A percentile compares a stretch with the other conserved stretches of the same genome.
phyloP scores from a whole-genome alignment of 2,888 invertebrate genomes.

The Eristalis intricaria region DNA sequence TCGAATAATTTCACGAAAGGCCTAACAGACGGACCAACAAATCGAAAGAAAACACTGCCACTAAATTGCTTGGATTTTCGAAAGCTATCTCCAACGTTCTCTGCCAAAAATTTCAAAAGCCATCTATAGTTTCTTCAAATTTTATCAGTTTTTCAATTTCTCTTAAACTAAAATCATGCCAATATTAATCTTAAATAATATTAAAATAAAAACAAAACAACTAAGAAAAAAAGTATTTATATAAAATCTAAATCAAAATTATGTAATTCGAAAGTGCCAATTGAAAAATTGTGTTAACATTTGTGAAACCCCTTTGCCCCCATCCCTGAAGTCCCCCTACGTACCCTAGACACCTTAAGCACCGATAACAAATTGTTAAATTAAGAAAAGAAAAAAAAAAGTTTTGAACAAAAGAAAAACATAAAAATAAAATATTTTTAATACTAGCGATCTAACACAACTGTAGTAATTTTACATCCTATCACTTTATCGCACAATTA shows the following conservation, averaged over 20 bases:
- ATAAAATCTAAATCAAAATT: constrained; percentile 53
- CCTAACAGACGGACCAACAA: constrained; percentile 45
- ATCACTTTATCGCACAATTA: constrained; percentile 73
- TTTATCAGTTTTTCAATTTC: neutral
- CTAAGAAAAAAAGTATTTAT: constrained; percentile 36
- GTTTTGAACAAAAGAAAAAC: constrained; percentile 9
- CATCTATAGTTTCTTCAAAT: neutral
- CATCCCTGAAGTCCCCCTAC: neutral
- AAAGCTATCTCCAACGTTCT: neutral
- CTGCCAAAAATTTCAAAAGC: neutral
- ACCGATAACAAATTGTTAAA: constrained; percentile 7
- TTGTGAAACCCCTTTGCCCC: constrained; percentile 33
- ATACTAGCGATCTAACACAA: constrained; percentile 60
- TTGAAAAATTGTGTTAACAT: constrained; percentile 72
- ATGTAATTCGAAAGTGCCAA: constrained; percentile 70
- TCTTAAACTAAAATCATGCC: constrained; percentile 65
- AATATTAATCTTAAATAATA: constrained; percentile 35
- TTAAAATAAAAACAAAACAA: constrained; percentile 5
- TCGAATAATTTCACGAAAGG: neutral
- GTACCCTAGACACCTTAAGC: constrained; percentile 12
- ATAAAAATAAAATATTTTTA: constrained; percentile 35
- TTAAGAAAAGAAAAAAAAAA: constrained; percentile 38
- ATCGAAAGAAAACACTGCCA: constrained; percentile 63
- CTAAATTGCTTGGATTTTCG: constrained; percentile 25
- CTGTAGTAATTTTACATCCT: constrained; percentile 65